These are phyloP conservation scores for Eledona agricola DNA, from an alignment of 2,888 invertebrate genomes.

Conservation along the genomic window DNA sequence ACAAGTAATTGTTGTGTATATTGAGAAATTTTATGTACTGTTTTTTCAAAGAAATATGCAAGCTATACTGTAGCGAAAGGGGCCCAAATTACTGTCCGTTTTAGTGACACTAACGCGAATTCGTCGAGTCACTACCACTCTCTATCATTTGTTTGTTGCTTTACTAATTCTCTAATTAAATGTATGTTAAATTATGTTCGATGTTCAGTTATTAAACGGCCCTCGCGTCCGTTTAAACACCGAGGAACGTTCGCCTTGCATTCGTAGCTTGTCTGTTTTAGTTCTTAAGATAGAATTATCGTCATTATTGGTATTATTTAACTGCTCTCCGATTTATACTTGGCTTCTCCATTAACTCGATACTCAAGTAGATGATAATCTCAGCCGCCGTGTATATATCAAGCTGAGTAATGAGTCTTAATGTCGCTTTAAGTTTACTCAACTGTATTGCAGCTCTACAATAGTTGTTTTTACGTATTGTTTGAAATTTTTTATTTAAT, in stretches of 20 bases:
- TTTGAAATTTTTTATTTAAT: slow-evolving; percentile 59
- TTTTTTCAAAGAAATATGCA: slow-evolving; percentile 44
- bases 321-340: slow-evolving; percentile 20
- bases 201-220: slow-evolving; percentile 30
- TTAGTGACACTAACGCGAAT: slow-evolving; percentile 49
- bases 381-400: slow-evolving; percentile 28
- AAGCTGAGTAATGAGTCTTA: slow-evolving; percentile 27
- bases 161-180: slow-evolving; percentile 31
- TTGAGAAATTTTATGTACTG: slow-evolving; percentile 51
- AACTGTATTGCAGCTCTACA: slow-evolving; percentile 49
- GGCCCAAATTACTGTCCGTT: slow-evolving; percentile 45
- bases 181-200: slow-evolving; percentile 33
- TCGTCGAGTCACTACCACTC: slow-evolving; percentile 39
- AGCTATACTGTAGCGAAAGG: slow-evolving; percentile 44
- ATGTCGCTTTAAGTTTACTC: slow-evolving; percentile 49
- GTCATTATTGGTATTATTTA: slow-evolving; percentile 45
- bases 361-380: slow-evolving; percentile 13
- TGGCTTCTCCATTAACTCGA: slow-evolving; percentile 13
- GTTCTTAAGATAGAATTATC: slow-evolving; percentile 41
- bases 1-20: slow-evolving; percentile 47
- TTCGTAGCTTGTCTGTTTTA: slow-evolving; percentile 48
- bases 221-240: slow-evolving; percentile 35
- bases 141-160: slow-evolving; percentile 38
- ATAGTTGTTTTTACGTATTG: slow-evolving; percentile 57
- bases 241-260: slow-evolving; percentile 51